These are phyloP conservation scores for Eulemur macaco DNA, from an alignment of 2,113 vertebrate genomes.

Conservation along the genomic window DNA sequence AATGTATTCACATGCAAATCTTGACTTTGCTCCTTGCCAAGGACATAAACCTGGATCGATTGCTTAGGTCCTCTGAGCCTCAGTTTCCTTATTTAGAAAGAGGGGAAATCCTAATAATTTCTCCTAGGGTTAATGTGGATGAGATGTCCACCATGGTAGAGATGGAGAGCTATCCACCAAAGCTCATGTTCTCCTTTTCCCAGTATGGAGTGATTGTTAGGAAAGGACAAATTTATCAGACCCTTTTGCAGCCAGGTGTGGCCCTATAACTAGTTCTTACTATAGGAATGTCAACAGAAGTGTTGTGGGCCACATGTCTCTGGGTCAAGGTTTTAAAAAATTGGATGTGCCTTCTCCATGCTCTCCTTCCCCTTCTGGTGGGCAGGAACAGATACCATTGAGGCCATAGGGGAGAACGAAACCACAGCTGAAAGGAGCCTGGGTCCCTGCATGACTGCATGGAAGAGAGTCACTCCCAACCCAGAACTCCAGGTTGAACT, in stretches of 20 bases:
- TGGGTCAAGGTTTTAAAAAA: neutral
- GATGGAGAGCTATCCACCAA: neutral
- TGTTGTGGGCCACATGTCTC: fast-evolving
- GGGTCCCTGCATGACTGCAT: neutral
- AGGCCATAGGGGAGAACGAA: neutral
- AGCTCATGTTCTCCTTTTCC: neutral
- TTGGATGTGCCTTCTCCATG: neutral
- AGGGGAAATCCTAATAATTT: neutral
- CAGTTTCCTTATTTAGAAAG: neutral
- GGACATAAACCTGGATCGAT: neutral
- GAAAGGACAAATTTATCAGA: neutral
- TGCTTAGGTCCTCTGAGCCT: neutral
- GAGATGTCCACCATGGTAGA: neutral
- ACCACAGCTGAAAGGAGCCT: neutral
- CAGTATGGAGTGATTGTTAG: fast-evolving
- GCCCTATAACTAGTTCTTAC: too few species aligned
- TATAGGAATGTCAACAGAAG: neutral
- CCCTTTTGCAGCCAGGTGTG: neutral
- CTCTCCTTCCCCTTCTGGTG: neutral
- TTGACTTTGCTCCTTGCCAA: neutral
- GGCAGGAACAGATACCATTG: neutral
- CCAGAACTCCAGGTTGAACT: neutral
- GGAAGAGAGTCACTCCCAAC: neutral
- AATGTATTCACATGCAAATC: fast-evolving
- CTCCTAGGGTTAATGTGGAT: neutral